Evolutionary conservation across 2,797 vertebrate species (phyloP), one percentile per base, ranked within the genome.

Genomic region (Pelodytes ibericus): DNA sequence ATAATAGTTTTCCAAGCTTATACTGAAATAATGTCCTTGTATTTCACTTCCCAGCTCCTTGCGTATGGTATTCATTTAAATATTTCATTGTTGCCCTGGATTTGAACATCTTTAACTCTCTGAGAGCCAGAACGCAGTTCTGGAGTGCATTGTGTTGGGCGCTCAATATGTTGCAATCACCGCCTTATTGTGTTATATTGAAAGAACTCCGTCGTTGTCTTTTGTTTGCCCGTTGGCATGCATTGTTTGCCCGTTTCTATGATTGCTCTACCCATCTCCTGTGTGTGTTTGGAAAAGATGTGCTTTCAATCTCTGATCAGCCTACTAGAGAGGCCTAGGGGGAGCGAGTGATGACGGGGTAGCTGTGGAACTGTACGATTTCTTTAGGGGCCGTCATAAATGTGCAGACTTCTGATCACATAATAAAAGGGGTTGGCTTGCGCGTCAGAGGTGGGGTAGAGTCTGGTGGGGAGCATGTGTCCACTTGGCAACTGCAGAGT

Each of bases 341-440:
- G 51, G 68, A 72, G n/a, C 0, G 60, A n/a, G n/a, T 29, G 68
- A 33, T 13, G n/a, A 60, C 59, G 36, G 41, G 27, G 27, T 31
- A 31, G 26, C 27, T 27, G 44, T 47, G 49, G 63, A 5, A 33
- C 18, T 24, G 33, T n/a, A 13, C n/a, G 25, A 26, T 67, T 59
- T 25, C 20, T 30, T 78, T 39, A 72, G 56, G 63, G 70, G 13
- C 39, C 36, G 62, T 53, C 8, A 20, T 26, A 25, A 20, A 68
- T 68, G 53, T 39, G 16, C 33, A 49, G n/a, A 20, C 31, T 63
- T 66, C n/a, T 72, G 70, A 72, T 72, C 41, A 26, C 24, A 78
- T 39, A 72, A 60, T 58, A 56, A 53, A 69, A 67, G 30, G 66
- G 66, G 65, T 18, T 27, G 30, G 47, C n/a, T 26, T n/a, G 24